Evolutionary conservation across 2,797 vertebrate genomes (phyloP), one percentile per base, ranked within the genome.

Genomic region (Aotus griseimembra): DNA sequence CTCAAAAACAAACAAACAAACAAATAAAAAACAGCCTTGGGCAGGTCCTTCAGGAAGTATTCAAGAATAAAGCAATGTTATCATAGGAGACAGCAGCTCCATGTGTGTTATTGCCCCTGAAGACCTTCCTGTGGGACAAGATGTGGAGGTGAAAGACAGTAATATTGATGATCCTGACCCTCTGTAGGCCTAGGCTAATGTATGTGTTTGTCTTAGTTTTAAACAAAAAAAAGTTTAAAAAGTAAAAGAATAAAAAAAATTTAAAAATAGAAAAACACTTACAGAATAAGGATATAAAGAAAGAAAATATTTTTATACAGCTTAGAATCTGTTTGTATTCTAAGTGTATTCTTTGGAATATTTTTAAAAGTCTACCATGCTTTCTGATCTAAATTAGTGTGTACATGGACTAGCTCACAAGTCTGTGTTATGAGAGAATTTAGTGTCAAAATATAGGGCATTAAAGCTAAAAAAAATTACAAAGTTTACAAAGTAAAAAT

Each of bases 351-450:
- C 36, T 75, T 79, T 88, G 83, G 77, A 75, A 50, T 84, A 6
- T 81, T 92, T 92, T 72, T 86, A 13, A 57, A 97, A 77, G 44
- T 72, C 46, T 33, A 64, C 15, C 50, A 55, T 39, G 90, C 19
- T 79, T 96, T 84, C 81, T 93, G n/a, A 26, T 75, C 33, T 89
- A 19, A 36, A 72, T 84, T 36, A 33, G 10, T 95, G 93, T 94
- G 26, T 96, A 77, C 39, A 39, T 44, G 30, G 67, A 84, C 55
- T 81, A 86, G 17, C 36, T 82, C 58, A 24, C 76, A 52, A 26
- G 13, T 80, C 48, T 96, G 28, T 93, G 30, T 89, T 92, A 92
- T 67, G 64, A 83, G 70, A 88, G 22, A 94, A 70, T 82, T 93
- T 81, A 88, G 39, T 82, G 79, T 91, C 17, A 73, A 44, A 77